Evolutionary conservation across 2,797 vertebrate genomes (phyloP).

Genomic region (Sylvilagus floridanus): DNA sequence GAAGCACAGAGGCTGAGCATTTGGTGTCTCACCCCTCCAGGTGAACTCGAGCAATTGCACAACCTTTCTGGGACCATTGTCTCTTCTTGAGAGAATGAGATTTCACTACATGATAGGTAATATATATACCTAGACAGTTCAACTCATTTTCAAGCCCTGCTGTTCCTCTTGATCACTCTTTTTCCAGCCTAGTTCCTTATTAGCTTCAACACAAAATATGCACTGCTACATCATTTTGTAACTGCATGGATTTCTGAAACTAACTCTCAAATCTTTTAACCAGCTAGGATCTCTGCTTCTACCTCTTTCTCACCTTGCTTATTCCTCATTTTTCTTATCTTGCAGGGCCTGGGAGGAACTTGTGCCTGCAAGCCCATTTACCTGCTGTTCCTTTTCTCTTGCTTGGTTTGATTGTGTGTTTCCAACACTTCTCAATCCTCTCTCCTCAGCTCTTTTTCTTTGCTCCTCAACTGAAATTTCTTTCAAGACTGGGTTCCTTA

Average conservation of each 20-base stretch:
- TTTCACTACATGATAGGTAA: neutral
- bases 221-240: neutral
- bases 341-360: neutral
- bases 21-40: neutral
- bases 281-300: neutral
- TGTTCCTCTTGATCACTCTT: neutral
- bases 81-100: neutral
- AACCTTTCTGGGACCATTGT: neutral
- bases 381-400: neutral
- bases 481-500: neutral
- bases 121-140: neutral
- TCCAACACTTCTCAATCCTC: accelerated
- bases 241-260: neutral
- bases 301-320: neutral
- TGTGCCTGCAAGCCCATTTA: neutral
- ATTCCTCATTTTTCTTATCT: neutral
- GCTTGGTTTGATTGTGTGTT: neutral
- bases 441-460: neutral
- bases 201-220: neutral
- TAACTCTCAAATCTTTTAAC: neutral
- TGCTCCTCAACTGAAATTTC: neutral
- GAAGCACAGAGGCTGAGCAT: neutral
- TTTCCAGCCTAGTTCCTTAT: neutral
- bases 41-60: neutral
- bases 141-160: neutral